phyloP scores from a whole-genome alignment of 2,888 invertebrate genomes.

The Pollenia griseotomentosa region DNA sequence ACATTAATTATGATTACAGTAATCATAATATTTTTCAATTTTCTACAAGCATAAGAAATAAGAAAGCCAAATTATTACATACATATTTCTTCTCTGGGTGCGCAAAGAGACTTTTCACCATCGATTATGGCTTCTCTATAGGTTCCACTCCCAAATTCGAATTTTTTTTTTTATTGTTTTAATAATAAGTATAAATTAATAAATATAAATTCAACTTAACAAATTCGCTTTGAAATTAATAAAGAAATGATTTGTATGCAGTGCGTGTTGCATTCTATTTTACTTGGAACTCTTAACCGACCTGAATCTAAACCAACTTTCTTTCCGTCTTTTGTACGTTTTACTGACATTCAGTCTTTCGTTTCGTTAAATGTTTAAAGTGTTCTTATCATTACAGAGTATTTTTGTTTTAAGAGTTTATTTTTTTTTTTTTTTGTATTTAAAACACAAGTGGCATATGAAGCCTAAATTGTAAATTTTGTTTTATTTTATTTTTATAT shows the following conservation, averaged over 20 bases:
- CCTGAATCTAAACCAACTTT: constrained; percentile 18
- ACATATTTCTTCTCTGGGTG: no score
- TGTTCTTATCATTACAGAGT: constrained; percentile 63
- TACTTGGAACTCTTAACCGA: constrained; percentile 27
- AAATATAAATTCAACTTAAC: not conserved
- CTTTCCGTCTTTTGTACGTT: constrained; percentile 22
- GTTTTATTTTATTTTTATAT: constrained; percentile 6
- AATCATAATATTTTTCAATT: no score
- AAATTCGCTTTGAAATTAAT: constrained; percentile 15
- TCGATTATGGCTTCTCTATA: no score
- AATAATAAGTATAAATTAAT: not conserved
- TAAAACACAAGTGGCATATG: constrained; percentile 67
- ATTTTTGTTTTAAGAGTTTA: constrained; percentile 42
- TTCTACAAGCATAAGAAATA: no score
- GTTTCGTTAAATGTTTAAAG: constrained; percentile 62
- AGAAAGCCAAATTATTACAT: no score
- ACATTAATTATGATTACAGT: no score
- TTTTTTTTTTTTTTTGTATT: constrained; percentile 23
- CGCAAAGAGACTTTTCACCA: no score
- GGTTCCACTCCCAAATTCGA: no score
- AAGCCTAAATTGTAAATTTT: constrained; percentile 66
- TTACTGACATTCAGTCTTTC: constrained; percentile 12
- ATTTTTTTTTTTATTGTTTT: no score
- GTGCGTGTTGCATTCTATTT: constrained; percentile 49
- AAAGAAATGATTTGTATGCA: constrained; percentile 18